Base-by-base conservation (phyloP, 2,888 invertebrate species). In the Oithona nana region DNA sequence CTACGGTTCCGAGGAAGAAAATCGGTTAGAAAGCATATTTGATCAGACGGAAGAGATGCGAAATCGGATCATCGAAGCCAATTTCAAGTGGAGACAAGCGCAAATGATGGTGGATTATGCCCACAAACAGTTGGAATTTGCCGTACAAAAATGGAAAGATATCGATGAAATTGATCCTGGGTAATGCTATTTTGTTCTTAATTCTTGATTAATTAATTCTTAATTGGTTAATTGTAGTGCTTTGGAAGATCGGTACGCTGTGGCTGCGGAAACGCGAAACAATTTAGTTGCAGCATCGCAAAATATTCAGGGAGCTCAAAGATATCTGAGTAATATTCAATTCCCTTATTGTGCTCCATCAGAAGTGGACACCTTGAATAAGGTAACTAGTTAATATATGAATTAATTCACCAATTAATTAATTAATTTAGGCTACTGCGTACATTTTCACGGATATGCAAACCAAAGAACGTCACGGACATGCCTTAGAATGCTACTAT, bases 281-380 rank as follows among this genome's bases (percentile, higher is more conserved):
- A 77, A 78, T 68, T 70, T 78, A 57, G 71, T 77, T 6, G 77
- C 78, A 1, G 76, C 77, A 1, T 71, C 71, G n/a, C 77, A 77
- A 67, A 78, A 78, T 67, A 71, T 78, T 11, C 71, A 72, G 63
- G 75, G 72, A 13, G 75, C 76, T 48, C 74, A 77, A 64, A 68
- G 72, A 28, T 77, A 77, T 66, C 69, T 78, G 50, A 70, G 71
- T 39, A 74, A 74, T 64, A 75, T 78, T n/a, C 68, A 72, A 56
- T 77, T 78, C 67, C 78, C 78, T 0, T 78, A 78, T 68, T 77
- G 75, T 62, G 73, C 72, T 24, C 72, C 72, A 31, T 71, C 71
- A 16, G 78, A 78, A 67, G 71, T 78, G 63, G 68, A 68, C 1
- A 71, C 73, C 1, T 68, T 78, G 48, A 72, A 74, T 59, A 71